These are phyloP conservation scores for Onychostoma macrolepis DNA, from an alignment of 2,113 vertebrate genomes.

Conservation along the genomic window DNA sequence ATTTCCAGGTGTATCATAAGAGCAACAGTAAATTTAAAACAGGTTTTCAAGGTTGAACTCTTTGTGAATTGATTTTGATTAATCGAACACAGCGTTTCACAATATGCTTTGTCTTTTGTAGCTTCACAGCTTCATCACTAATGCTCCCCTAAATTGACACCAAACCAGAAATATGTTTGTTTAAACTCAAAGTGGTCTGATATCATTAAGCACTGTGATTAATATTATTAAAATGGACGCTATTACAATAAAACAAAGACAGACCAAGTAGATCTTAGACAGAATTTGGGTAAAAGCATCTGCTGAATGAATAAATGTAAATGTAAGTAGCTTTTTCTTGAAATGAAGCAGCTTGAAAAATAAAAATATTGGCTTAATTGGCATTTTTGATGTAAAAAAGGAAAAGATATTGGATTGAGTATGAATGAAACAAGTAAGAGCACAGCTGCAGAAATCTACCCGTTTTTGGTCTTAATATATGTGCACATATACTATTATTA, in stretches of 20 bases:
- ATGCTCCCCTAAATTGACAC: background rate
- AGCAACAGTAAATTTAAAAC: background rate
- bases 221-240: background rate
- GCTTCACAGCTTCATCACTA: background rate
- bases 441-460: background rate
- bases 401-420: background rate
- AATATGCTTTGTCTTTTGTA: background rate
- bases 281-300: slow-evolving; percentile 12
- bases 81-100: background rate
- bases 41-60: background rate
- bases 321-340: background rate
- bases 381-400: too few relatives aligned
- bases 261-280: too few relatives aligned
- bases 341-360: background rate
- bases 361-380: too few relatives aligned
- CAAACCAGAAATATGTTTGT: background rate
- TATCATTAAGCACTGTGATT: background rate
- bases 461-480: background rate
- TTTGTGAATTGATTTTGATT: background rate
- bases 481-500: too few relatives aligned
- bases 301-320: slow-evolving; percentile 2
- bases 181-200: background rate
- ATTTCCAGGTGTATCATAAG: slow-evolving; percentile 2
- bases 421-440: background rate
- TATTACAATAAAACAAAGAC: background rate